Evolutionary conservation across 2,888 invertebrate species (phyloP), one percentile per base, ranked within the genome.

Genomic region (Agrilus biguttatus): DNA sequence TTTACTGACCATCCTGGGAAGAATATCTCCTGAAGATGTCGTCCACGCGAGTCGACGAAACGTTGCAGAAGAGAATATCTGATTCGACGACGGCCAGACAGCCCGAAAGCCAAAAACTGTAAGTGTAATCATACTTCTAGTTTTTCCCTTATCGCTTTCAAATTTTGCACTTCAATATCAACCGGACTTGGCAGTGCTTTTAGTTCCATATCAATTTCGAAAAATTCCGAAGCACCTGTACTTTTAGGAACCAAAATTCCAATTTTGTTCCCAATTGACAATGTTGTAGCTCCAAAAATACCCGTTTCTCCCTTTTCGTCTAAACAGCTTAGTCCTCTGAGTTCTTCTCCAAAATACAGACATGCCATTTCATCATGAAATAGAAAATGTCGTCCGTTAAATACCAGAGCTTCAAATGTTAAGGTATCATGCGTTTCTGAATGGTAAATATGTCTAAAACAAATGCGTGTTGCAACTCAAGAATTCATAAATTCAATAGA

Each of bases 321-420:
- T 17, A 66, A 46, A 48, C 67, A 66, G 40, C 50, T 50, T 21
- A 65, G 51, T 8, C 56, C 57, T 42, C 54, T 45, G 6, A 47
- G 43, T 4, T 43, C 21, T 44, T 62, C 60, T 7, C 61, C 65
- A 45, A 56, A 60, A 43, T 56, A 53, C 5, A 41, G 41, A 44
- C 67, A 67, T 12, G 54, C 49, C 39, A 65, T 55, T 48, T 67
- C 66, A 36, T 63, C 63, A 39, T 66, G 65, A 33, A 59, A 54
- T 40, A 56, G 55, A 49, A 67, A 66, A 36, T 53, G 50, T 12
- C 51, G 52, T 32, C 58, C 56, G 44, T 64, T 59, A 39, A 60
- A 63, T 7, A 59, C 51, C 14, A 66, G 49, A 13, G 60, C 50
- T 51, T 65, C 63, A 10, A 64, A 50, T 12, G 50, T 51, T 38